Conservation (phyloP, 2,797 vertebrate genomes). For the Hyperoplus immaculatus region DNA sequence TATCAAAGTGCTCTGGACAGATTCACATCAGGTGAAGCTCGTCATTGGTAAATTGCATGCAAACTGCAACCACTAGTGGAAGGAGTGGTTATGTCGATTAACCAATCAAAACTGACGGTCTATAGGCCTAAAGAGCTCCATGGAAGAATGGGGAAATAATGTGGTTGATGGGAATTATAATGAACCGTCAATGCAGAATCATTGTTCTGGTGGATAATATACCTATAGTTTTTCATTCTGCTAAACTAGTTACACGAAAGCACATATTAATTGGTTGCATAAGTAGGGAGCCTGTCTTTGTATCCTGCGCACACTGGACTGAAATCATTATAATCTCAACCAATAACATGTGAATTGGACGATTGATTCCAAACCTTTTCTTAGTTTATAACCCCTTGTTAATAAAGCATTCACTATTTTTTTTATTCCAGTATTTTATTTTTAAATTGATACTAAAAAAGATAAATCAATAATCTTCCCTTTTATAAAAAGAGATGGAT, state of each 20-base stretch:
- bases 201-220: neutral
- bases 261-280: neutral
- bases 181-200: neutral
- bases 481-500: neutral
- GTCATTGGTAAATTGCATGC: neutral
- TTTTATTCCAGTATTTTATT: too few relatives aligned
- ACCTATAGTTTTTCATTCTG: neutral
- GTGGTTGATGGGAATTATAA: neutral
- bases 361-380: neutral
- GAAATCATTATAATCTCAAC: too few relatives aligned
- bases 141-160: neutral
- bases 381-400: too few relatives aligned
- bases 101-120: neutral
- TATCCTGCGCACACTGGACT: too few relatives aligned
- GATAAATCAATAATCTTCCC: neutral
- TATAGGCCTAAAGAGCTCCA: neutral
- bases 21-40: neutral
- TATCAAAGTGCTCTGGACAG: neutral
- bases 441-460: neutral
- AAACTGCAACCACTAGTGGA: neutral
- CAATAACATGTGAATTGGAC: neutral
- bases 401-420: too few relatives aligned
- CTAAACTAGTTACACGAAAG: neutral
- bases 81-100: neutral
- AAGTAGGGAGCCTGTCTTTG: too few relatives aligned